Base-by-base conservation (phyloP, 2,113 vertebrate species). In the Puntigrus tetrazona region DNA sequence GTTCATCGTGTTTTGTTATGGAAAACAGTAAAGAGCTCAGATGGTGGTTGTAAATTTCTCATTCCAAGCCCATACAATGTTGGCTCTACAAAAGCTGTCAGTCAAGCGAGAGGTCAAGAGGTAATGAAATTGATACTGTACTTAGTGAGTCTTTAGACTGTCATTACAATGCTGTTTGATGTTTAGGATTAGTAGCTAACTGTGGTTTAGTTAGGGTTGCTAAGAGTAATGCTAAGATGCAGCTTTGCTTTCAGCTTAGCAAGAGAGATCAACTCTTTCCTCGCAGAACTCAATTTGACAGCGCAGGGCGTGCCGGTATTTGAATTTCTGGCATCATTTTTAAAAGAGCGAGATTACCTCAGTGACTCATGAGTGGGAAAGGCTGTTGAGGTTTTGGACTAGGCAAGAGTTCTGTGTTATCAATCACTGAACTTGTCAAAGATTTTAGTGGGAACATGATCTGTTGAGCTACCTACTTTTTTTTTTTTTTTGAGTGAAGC, bases 21-120 rank as follows among this genome's bases (percentile, higher is more conserved):
- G 59, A 27, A 41, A 13, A 78, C 34, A 78, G 76, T 43, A 61
- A 65, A 80, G 59, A 45, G 16, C 59, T 80, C 59, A 80, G 59
- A 80, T 65, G 78, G 78, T 61, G 76, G 36, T 78, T 78, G 55
- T 78, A 78, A 78, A 78, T 27, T 57, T 78, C 36, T 61, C 31
- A 27, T 0, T 80, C 57, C 38, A 77, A 52, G 73, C 41, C 14
- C 25, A 79, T 79, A 45, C 25, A 80, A 43, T 29, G 25, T 13
- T 80, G 41, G 25, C 22, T 18, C 5, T 57, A 57, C 16, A 45
- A 65, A 65, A 80, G 16, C 78, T 65, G 59, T 65, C 57, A 65
- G 10, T 65, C 59, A 31, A 45, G 38, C 16, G 4, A 45, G 57
- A 29, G 77, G 77, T 79, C 57, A 63, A 63, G 18, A 79, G 77